phyloP scores from a whole-genome alignment of 2,888 invertebrate species.

The Hydroisotoma schaefferi region DNA sequence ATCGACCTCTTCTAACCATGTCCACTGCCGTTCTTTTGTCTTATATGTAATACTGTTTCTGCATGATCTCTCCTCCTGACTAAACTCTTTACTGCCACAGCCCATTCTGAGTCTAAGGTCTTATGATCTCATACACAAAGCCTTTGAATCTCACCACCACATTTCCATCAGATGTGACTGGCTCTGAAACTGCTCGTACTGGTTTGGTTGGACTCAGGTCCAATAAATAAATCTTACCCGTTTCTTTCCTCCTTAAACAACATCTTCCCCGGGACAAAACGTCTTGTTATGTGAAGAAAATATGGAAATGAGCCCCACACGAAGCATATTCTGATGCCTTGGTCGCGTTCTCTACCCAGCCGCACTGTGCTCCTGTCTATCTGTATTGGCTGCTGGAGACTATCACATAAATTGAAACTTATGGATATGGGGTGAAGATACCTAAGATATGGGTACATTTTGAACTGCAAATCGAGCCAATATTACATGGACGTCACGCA shows the following conservation, averaged over 20 bases:
- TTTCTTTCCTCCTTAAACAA: neutral
- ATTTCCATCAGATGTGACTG: conserved; percentile 31
- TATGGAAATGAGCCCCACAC: conserved; percentile 46
- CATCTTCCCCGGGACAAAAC: conserved; percentile 1
- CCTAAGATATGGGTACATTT: conserved; percentile 28
- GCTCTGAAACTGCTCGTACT: conserved; percentile 4
- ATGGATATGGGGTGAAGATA: conserved; percentile 47
- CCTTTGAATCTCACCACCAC: conserved; percentile 9
- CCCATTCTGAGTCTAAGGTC: conserved; percentile 5
- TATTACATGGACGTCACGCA: conserved; percentile 13
- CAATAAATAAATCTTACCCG: conserved; percentile 42
- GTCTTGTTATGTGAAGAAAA: conserved; percentile 44
- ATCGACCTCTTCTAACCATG: conserved; percentile 28
- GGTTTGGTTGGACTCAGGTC: conserved; percentile 41
- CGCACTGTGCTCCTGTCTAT: conserved; percentile 4
- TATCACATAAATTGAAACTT: conserved; percentile 44
- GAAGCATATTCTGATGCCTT: conserved; percentile 31
- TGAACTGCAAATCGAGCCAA: conserved; percentile 30
- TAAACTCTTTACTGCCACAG: neutral
- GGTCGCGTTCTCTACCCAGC: conserved; percentile 3
- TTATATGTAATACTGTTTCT: too few species aligned
- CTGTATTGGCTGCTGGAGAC: too few species aligned
- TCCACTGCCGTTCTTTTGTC: too few species aligned
- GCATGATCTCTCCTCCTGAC: too few species aligned
- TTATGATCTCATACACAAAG: neutral